Conservation (phyloP, 92 coral and sea anemone species). For the Chrysogorgia sp. region DNA sequence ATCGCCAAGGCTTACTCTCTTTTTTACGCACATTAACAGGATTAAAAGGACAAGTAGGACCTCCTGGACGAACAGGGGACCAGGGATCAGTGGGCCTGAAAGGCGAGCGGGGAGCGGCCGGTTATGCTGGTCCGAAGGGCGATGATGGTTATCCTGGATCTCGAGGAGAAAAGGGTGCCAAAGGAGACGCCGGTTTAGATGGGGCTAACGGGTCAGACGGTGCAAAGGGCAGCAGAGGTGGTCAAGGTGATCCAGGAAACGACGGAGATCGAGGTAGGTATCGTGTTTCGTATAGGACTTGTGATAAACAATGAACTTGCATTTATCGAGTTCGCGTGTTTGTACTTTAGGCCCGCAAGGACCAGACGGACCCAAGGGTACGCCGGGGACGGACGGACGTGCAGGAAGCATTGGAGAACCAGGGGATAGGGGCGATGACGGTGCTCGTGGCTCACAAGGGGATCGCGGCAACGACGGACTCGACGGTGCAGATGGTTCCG, state of each 20-base stretch:
- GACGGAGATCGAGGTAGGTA: slow-evolving; percentile 34
- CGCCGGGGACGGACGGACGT: neutral
- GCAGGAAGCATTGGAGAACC: slow-evolving; percentile 9
- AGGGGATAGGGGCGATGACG: slow-evolving; percentile 1
- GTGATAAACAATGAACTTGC: neutral
- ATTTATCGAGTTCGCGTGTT: neutral
- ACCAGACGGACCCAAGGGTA: neutral
- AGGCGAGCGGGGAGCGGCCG: slow-evolving; percentile 1
- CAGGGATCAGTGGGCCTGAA: slow-evolving; percentile 11
- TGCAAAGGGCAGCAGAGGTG: slow-evolving; percentile 19
- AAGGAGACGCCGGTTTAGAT: slow-evolving; percentile 3
- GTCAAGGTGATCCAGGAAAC: slow-evolving; percentile 42
- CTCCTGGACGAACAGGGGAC: slow-evolving; percentile 20
- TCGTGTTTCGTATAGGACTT: neutral
- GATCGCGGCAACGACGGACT: slow-evolving; percentile 13
- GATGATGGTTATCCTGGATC: slow-evolving; percentile 24
- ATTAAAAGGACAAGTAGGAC: slow-evolving; percentile 9
- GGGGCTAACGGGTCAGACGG: slow-evolving; percentile 18
- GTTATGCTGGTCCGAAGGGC: slow-evolving; percentile 21
- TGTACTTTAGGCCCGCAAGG: slow-evolving; percentile 34
- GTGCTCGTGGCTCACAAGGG: slow-evolving; percentile 2
- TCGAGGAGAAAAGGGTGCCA: slow-evolving; percentile 28
- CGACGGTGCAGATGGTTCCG: slow-evolving; percentile 1
- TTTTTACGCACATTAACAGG: neutral
- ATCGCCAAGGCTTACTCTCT: neutral